phyloP scores from a whole-genome alignment of 2,888 invertebrate species.

The Ectemnius lituratus region DNA sequence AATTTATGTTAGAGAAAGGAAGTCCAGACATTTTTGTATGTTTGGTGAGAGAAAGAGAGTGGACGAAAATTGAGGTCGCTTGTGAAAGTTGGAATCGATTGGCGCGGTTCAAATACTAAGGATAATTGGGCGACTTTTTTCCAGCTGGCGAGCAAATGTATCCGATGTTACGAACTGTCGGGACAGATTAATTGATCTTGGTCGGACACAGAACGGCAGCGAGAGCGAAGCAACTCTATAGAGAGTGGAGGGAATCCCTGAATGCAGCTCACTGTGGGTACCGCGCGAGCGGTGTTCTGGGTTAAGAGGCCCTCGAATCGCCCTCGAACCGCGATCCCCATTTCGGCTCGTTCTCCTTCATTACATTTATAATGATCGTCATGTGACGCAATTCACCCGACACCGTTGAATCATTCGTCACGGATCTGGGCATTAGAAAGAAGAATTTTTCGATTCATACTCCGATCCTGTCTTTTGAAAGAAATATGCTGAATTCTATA shows the following conservation, averaged over 20 bases:
- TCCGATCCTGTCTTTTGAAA: too few species aligned
- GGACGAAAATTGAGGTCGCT: background rate
- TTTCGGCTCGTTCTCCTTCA: constrained; percentile 1
- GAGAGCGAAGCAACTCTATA: background rate
- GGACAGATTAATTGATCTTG: constrained; percentile 3
- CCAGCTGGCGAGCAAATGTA: background rate
- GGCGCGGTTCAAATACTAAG: background rate
- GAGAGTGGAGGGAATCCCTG: background rate
- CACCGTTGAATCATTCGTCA: background rate
- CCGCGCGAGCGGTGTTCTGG: background rate
- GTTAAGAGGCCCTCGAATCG: background rate
- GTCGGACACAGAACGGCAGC: background rate
- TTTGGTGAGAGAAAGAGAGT: too few species aligned
- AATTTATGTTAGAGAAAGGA: too few species aligned
- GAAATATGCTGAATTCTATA: too few species aligned
- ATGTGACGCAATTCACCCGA: background rate
- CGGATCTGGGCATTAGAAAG: background rate
- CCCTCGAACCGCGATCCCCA: constrained; percentile 14
- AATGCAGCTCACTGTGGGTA: background rate
- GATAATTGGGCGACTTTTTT: background rate
- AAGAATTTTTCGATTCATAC: too few species aligned
- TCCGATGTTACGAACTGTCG: too few species aligned
- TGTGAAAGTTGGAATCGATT: background rate
- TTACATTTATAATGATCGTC: constrained; percentile 10
- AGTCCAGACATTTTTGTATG: too few species aligned